These are phyloP conservation scores for Oncorhynchus kisutch DNA, from an alignment of 2,113 vertebrate genomes.

Conservation along the genomic window DNA sequence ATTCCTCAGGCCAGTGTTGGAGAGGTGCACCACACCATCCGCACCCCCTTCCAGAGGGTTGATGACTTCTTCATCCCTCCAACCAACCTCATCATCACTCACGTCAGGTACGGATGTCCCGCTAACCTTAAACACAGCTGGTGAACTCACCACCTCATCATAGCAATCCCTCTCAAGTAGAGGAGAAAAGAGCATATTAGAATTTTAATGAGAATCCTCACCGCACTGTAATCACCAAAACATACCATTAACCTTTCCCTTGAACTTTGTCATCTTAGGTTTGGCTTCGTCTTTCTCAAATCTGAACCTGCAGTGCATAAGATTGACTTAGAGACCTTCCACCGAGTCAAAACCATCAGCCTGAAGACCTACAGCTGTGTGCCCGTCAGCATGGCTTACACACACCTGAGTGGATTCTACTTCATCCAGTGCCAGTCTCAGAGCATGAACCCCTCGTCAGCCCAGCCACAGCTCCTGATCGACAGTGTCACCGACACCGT, in stretches of 20 bases:
- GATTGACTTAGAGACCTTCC: conserved; percentile 92
- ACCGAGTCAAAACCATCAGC: conserved; percentile 83
- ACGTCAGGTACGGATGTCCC: conserved; percentile 81
- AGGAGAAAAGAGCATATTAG: conserved; percentile 56
- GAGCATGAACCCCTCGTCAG: background rate
- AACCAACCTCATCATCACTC: conserved; percentile 97
- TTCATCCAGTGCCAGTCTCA: conserved; percentile 85
- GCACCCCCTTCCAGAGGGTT: conserved; percentile 82
- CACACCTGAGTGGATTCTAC: conserved; percentile 89
- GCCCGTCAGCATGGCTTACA: conserved; percentile 87
- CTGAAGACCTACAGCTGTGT: conserved; percentile 79
- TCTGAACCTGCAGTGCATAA: conserved; percentile 82
- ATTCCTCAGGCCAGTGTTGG: conserved; percentile 87
- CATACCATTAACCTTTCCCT: conserved; percentile 62
- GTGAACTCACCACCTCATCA: conserved; percentile 17
- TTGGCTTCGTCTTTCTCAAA: conserved; percentile 90
- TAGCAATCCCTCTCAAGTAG: conserved; percentile 27
- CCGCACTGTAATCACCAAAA: conserved; percentile 46
- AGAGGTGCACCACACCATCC: conserved; percentile 80
- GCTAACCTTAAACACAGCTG: background rate
- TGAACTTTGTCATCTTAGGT: conserved; percentile 73
- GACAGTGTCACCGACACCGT: conserved; percentile 88
- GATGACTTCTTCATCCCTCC: conserved; percentile 92
- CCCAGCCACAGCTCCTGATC: conserved; percentile 79
- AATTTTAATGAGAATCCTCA: conserved; percentile 58